Conservation (phyloP, 2,113 vertebrate species). For the Melozone crissalis region DNA sequence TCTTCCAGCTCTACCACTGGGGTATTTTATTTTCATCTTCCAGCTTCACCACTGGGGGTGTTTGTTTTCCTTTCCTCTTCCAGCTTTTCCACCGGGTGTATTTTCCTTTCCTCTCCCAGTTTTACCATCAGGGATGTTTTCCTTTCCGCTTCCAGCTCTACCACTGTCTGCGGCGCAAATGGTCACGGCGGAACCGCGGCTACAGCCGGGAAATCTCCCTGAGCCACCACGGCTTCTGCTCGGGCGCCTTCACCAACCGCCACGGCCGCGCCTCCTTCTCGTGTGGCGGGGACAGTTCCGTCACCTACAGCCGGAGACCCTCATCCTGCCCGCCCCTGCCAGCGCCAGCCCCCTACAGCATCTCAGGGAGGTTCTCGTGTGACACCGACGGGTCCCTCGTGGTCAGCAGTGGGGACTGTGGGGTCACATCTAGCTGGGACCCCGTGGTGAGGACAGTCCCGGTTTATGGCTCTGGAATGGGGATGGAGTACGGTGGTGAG, state of each 20-base stretch:
- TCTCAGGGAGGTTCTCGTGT: background rate
- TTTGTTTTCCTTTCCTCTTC: too few relatives aligned
- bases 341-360: background rate
- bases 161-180: background rate
- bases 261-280: background rate
- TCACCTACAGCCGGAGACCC: background rate
- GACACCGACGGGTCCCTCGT: rapidly evolving
- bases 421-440: background rate
- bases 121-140: too few relatives aligned
- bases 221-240: background rate
- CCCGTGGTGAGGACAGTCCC: background rate
- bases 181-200: background rate
- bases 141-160: background rate
- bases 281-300: background rate
- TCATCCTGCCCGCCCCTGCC: background rate
- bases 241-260: rapidly evolving
- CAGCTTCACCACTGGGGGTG: too few relatives aligned
- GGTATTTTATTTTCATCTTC: too few relatives aligned
- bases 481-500: background rate
- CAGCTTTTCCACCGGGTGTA: too few relatives aligned
- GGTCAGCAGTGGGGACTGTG: rapidly evolving
- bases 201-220: background rate
- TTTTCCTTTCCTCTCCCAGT: too few relatives aligned
- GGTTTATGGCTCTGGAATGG: rapidly evolving
- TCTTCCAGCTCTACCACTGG: too few relatives aligned